Evolutionary conservation across 2,797 vertebrate species (phyloP).

Genomic region (Onychomys arenicola): DNA sequence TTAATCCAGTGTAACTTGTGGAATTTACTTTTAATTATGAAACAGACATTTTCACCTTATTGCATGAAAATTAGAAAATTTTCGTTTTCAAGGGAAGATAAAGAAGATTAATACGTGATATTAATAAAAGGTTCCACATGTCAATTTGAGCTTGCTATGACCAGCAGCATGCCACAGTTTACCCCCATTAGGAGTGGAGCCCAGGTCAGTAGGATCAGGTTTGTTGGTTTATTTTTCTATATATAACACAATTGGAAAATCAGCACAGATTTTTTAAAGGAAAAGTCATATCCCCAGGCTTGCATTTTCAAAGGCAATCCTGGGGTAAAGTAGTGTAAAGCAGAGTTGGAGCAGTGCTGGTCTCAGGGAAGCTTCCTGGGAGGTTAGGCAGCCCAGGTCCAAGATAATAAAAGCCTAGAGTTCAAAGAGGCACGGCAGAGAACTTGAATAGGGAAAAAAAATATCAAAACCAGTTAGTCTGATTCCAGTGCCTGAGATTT

Average conservation of each 20-base stretch:
- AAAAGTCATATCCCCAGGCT: background rate
- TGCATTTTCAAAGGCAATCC: background rate
- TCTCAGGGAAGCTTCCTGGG: background rate
- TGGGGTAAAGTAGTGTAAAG: background rate
- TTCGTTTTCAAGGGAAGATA: background rate
- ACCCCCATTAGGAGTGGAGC: background rate
- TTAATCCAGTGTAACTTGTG: constrained; percentile 76
- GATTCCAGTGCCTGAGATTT: background rate
- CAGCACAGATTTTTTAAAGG: background rate
- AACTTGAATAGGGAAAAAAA: background rate
- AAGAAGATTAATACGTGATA: constrained; percentile 8
- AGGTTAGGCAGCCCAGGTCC: background rate
- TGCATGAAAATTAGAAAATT: constrained; percentile 64
- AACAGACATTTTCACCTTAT: constrained; percentile 72
- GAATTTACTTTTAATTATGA: constrained; percentile 83
- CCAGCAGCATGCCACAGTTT: background rate
- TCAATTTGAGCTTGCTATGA: background rate
- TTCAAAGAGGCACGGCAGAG: background rate
- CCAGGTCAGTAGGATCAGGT: background rate
- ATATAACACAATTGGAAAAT: background rate
- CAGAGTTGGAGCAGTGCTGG: background rate
- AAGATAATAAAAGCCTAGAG: background rate
- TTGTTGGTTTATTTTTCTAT: background rate
- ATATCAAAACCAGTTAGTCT: background rate
- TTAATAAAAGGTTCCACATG: background rate